Evolutionary conservation across 2,113 vertebrate species (phyloP).

Genomic region (Serilophus lunatus): DNA sequence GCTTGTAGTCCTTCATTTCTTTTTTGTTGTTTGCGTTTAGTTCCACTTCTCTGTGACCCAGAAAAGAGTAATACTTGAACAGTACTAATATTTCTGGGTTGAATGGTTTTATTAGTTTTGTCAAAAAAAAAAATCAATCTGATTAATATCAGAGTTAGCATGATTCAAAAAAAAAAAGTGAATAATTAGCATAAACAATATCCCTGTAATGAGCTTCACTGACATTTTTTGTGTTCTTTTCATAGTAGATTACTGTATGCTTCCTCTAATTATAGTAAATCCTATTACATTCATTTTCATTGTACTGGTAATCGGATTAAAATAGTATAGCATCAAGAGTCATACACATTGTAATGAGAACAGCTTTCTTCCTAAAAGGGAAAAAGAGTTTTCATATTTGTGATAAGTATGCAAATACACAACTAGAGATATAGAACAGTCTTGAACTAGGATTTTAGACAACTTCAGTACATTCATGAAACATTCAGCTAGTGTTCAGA

Average conservation of each 20-base stretch:
- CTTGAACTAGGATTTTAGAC: background rate
- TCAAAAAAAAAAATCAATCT: background rate
- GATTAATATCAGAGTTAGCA: background rate
- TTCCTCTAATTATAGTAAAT: constrained; percentile 59
- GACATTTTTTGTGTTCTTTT: constrained; percentile 17
- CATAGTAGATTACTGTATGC: constrained; percentile 21
- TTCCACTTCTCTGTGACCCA: background rate
- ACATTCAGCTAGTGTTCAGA: background rate
- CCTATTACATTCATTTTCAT: constrained; percentile 54
- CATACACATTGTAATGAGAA: background rate
- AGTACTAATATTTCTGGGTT: background rate
- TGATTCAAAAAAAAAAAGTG: background rate
- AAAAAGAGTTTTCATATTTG: background rate
- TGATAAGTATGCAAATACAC: background rate
- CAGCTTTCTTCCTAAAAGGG: background rate
- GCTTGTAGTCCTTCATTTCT: background rate
- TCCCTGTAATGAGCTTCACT: background rate
- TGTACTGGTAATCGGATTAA: constrained; percentile 56
- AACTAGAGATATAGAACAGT: background rate
- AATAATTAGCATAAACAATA: constrained; percentile 21
- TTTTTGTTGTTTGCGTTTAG: background rate
- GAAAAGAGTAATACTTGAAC: background rate
- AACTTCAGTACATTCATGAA: background rate
- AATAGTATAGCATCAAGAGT: background rate
- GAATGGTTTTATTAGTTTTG: background rate